Base-by-base conservation (phyloP, 2,888 invertebrate genomes). In the Archaeoteleia sp. region DNA sequence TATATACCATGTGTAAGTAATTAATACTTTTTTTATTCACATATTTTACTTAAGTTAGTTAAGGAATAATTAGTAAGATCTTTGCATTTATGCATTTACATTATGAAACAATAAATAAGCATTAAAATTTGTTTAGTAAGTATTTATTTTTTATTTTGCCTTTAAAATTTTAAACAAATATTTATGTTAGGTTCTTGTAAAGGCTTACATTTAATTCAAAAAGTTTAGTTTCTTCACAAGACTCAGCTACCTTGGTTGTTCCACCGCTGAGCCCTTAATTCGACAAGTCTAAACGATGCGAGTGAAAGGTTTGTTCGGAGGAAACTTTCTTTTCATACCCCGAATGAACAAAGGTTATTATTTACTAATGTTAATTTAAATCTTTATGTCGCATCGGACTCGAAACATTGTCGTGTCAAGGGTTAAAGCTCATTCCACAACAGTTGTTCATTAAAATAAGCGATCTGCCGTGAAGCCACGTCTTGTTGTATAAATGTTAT, bases 351-450 rank as follows among this genome's bases (percentile, higher is more conserved):
- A 13, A 48, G 8, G 13, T 30, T 27, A 27, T 27, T 27, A 27
- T 37, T 37, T 8, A 10, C 27, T 29, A 27, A 30, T n/a, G 29
- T 12, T 39, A 29, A 51, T 51, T 51, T 25, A 37, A 49, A 10
- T 9, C 15, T 2, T 12, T 37, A 49, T 37, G 25, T 2, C 49
- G 27, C 15, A 9, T 27, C 23, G 9, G 9, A 49, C 9, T 14
- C 2, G 6, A 34, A 13, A 1, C 30, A 17, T 39, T 35, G 37
- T 49, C 34, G 49, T 43, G 49, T 34, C 27, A 29, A 54, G 35
- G 62, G 49, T 62, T 60, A 32, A 51, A 67, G 54, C 42, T 65
- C 29, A 45, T 60, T 46, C 40, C 27, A 57, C 45, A 43, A 15
- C 32, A 37, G 46, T 42, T 55, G 54, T 66, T 54, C 35, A 45